These are phyloP conservation scores for Cecidostiba fungosa DNA, from an alignment of 2,888 invertebrate species.

Conservation along the genomic window DNA sequence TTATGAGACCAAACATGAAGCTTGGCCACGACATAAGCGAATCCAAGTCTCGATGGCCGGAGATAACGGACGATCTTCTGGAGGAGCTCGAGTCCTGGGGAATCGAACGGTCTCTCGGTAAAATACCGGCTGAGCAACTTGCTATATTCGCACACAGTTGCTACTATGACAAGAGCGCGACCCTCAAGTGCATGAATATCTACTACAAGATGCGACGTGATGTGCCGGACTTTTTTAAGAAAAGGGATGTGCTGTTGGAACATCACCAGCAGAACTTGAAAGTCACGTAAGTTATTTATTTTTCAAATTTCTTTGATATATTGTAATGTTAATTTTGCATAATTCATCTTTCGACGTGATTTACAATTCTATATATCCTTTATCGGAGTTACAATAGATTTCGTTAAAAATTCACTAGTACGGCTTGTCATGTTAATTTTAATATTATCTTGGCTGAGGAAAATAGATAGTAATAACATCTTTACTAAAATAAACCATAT, in stretches of 20 bases:
- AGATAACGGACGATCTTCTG: slow-evolving; percentile 70
- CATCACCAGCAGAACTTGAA: slow-evolving; percentile 76
- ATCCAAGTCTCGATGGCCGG: slow-evolving; percentile 68
- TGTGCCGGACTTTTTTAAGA: slow-evolving; percentile 85
- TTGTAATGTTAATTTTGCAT: no score
- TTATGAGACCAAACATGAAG: slow-evolving; percentile 67
- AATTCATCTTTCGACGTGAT: no score
- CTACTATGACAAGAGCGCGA: slow-evolving; percentile 83
- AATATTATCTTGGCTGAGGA: background rate
- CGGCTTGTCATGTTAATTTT: background rate
- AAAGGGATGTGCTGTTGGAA: slow-evolving; percentile 80
- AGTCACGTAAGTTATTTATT: slow-evolving; percentile 42
- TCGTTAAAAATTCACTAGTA: background rate
- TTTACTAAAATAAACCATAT: no score
- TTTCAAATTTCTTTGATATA: no score
- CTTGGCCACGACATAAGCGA: slow-evolving; percentile 72
- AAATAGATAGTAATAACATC: no score
- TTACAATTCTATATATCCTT: no score
- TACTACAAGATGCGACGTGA: slow-evolving; percentile 83
- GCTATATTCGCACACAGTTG: slow-evolving; percentile 86
- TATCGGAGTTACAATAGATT: background rate
- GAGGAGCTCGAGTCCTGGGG: slow-evolving; percentile 70
- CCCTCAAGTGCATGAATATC: slow-evolving; percentile 84
- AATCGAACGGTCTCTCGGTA: slow-evolving; percentile 65
- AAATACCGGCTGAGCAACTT: slow-evolving; percentile 83